Conservation (phyloP, 2,113 vertebrate species). For the Montifringilla adamsi region DNA sequence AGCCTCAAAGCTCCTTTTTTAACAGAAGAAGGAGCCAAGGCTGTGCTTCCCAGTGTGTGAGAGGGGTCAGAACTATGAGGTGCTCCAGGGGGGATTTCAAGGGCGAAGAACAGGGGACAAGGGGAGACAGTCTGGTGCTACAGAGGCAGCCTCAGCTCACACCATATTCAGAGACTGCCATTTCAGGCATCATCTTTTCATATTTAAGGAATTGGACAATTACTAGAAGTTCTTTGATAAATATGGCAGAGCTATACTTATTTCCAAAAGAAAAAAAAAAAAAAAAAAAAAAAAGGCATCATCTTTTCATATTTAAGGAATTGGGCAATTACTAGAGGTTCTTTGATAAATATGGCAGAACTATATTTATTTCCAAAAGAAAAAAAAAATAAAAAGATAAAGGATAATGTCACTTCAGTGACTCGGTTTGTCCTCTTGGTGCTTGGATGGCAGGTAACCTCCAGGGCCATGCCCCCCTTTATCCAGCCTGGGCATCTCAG, state of each 20-base stretch:
- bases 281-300: too few relatives aligned
- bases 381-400: fast-evolving
- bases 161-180: fast-evolving
- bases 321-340: neutral
- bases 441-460: neutral
- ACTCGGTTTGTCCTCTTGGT: neutral
- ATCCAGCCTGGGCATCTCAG: neutral
- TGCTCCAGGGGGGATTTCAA: neutral
- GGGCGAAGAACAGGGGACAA: neutral
- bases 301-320: neutral
- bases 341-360: neutral
- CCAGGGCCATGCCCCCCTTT: neutral
- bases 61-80: fast-evolving
- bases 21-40: neutral
- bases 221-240: neutral
- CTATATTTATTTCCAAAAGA: neutral
- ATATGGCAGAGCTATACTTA: neutral
- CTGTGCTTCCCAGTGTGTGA: fast-evolving
- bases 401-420: neutral
- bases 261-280: neutral
- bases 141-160: neutral
- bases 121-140: neutral
- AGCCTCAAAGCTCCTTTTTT: neutral
- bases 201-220: neutral
- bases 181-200: neutral